A percentile compares a stretch with the other conserved stretches of the same genome.
phyloP scores from a whole-genome alignment of 2,113 vertebrate genomes.

The Pteropus alecto region DNA sequence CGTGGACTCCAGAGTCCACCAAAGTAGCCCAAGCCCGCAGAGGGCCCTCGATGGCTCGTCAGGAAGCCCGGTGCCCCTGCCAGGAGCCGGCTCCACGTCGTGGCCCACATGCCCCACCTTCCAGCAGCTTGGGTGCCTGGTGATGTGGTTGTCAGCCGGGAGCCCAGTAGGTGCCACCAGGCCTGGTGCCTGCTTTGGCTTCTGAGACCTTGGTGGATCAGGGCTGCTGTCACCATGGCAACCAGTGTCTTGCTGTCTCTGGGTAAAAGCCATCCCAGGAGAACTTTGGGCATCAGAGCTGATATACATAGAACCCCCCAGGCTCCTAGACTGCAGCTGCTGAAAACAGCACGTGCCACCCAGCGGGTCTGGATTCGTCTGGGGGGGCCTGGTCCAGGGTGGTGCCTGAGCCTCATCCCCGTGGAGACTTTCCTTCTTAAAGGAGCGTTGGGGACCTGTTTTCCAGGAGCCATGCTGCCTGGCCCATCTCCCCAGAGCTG shows the following conservation, averaged over 20 bases:
- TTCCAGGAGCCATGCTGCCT: background rate
- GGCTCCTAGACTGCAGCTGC: background rate
- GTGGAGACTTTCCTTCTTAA: background rate
- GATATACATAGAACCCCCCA: background rate
- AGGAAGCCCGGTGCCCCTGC: background rate
- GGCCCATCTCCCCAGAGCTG: background rate
- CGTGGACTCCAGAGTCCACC: background rate
- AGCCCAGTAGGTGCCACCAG: background rate
- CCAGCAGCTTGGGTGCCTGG: background rate
- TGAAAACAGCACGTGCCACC: background rate
- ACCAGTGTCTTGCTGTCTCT: slow-evolving; percentile 64
- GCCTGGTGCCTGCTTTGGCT: slow-evolving; percentile 43
- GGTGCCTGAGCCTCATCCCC: background rate
- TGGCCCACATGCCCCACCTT: rapidly evolving
- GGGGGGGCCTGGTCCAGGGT: background rate
- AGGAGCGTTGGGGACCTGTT: background rate
- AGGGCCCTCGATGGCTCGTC: rapidly evolving
- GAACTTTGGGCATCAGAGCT: slow-evolving; percentile 44
- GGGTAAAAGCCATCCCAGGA: slow-evolving; percentile 57
- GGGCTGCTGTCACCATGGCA: slow-evolving; percentile 80
- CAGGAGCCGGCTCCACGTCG: background rate
- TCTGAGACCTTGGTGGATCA: slow-evolving; percentile 64
- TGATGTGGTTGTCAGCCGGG: background rate
- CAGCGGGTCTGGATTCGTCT: background rate
- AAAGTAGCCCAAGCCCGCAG: background rate